phyloP scores from a whole-genome alignment of 2,888 invertebrate genomes.

The Phlogophora meticulosa region DNA sequence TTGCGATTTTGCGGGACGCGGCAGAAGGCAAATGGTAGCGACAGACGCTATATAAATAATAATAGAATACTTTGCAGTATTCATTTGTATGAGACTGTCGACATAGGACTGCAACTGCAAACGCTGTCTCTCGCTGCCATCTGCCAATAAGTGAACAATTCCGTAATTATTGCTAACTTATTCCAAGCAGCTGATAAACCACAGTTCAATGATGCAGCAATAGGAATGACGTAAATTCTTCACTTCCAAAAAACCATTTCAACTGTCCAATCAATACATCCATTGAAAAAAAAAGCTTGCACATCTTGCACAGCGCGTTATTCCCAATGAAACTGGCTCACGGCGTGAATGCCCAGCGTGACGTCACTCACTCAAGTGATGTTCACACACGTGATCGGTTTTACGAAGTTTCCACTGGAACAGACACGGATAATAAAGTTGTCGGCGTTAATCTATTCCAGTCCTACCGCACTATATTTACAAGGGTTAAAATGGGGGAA shows the following conservation, averaged over 20 bases:
- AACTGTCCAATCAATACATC: background rate
- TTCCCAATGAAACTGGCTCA: conserved; percentile 56
- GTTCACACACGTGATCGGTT: conserved; percentile 79
- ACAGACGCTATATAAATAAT: too few relatives aligned
- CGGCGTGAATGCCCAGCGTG: conserved; percentile 63
- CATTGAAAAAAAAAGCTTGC: background rate
- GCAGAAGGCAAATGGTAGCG: too few relatives aligned
- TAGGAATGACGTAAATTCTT: background rate
- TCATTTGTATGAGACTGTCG: too few relatives aligned
- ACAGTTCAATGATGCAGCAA: too few relatives aligned
- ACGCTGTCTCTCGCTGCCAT: too few relatives aligned
- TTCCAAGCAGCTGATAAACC: background rate
- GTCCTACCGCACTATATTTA: conserved; percentile 59
- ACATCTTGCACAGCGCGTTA: conserved; percentile 21
- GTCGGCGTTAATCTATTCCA: conserved; percentile 66
- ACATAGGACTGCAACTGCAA: too few relatives aligned
- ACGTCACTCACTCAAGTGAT: conserved; percentile 74
- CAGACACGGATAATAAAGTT: conserved; percentile 69
- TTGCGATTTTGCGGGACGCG: too few relatives aligned
- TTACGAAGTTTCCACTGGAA: conserved; percentile 74
- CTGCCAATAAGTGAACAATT: too few relatives aligned
- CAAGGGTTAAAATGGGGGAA: conserved; percentile 56
- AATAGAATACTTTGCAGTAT: too few relatives aligned
- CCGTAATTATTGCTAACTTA: too few relatives aligned
- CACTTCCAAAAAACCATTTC: background rate